These are phyloP conservation scores for Drosophila auraria DNA, from an alignment of 1,140 invertebrate species.

Conservation along the genomic window DNA sequence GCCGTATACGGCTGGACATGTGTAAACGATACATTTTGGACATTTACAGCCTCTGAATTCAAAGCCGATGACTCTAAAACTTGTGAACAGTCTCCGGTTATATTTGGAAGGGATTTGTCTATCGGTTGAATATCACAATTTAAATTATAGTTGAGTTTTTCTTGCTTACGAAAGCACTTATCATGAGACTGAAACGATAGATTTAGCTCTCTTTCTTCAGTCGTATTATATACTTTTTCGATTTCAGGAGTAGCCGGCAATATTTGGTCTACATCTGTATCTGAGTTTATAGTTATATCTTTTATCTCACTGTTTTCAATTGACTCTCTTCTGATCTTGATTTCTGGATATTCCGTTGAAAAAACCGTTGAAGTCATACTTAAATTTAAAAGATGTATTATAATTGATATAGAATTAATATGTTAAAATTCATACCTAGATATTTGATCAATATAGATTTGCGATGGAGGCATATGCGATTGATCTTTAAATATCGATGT, in stretches of 20 bases:
- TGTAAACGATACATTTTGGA: constrained; percentile 59
- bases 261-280: background rate
- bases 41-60: constrained; percentile 31
- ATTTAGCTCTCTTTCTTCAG: background rate
- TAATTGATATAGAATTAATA: background rate
- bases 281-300: background rate
- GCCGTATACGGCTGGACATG: constrained; percentile 83
- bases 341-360: background rate
- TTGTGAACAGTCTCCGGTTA: background rate
- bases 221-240: background rate
- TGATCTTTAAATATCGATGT: constrained; percentile 29
- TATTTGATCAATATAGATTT: constrained; percentile 21
- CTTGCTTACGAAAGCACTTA: constrained; percentile 40
- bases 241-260: background rate
- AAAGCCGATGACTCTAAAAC: constrained; percentile 1
- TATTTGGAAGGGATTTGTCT: background rate
- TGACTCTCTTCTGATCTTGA: background rate
- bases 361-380: constrained; percentile 1
- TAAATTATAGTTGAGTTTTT: constrained; percentile 1
- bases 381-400: background rate
- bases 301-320: constrained; percentile 2
- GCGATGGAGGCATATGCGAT: constrained; percentile 10
- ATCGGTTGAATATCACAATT: constrained; percentile 10
- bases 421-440: constrained; percentile 28
- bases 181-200: constrained; percentile 14